Base-by-base conservation (phyloP, 2,888 invertebrate genomes). In the Sthenelais limicola region DNA sequence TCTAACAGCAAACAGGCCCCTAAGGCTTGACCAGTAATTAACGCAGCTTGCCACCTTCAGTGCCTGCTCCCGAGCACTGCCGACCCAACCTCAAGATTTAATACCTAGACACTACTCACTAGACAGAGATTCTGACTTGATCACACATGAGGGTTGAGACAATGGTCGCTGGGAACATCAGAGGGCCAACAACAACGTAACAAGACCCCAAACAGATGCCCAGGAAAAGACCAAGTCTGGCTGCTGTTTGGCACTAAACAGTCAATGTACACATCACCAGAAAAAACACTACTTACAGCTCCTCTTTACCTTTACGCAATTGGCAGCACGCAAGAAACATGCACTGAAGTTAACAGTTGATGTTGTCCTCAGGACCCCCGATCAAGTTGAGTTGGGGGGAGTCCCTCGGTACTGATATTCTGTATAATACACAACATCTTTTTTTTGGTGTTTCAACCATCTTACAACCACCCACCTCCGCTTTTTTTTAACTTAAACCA, bases 241-340 rank as follows among this genome's bases (percentile, higher is more conserved):
- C 62, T 38, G 62, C 62, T 35, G 62, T 62, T 62, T 62, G 62
- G 62, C 62, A 62, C 62, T 38, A 62, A 21, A 62, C 35, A 18
- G 43, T 62, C 62, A 62, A 21, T 43, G 24, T 38, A 38, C 9
- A 62, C 62, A 62, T 24, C 62, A 12, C 15, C 62, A 38, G 62
- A 24, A 21, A 62, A 21, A 56, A 18, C 52, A 52, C 28, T 18
- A 21, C 18, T 62, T 24, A 38, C 62, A 62, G 9, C 12, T 62
- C 56, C 62, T 43, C 62, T 38, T 43, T 35, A 9, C 26, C 12
- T 38, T 33, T 33, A n/a, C 43, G 62, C 43, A 62, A 43, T 43
- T 38, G 62, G 62, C 62, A 62, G 62, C 62, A 43, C 56, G 56
- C 62, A n/a, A 62, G 62, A 38, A 62, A 62, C 62, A 62, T 62